Evolutionary conservation across 2,113 vertebrate species (phyloP).

Genomic region (Halichoeres trimaculatus): DNA sequence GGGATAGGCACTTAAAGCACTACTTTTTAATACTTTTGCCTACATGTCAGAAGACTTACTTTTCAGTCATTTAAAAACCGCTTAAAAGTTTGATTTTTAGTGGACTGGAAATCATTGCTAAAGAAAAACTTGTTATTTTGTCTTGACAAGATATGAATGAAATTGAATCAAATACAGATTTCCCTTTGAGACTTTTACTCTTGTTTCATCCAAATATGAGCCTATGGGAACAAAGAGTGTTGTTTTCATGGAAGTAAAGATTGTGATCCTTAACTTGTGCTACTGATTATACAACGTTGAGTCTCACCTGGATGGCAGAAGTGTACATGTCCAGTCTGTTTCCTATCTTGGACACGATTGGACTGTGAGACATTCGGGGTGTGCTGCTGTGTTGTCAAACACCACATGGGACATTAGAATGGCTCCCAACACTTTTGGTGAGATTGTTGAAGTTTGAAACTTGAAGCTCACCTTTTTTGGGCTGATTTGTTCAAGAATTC

Average conservation of each 20-base stretch:
- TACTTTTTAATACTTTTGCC: neutral
- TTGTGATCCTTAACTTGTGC: neutral
- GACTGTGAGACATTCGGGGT: constrained; percentile 86
- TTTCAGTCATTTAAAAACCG: too few relatives aligned
- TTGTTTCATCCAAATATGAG: too few relatives aligned
- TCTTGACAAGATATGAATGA: too few relatives aligned
- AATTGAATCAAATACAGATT: too few relatives aligned
- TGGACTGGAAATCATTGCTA: too few relatives aligned
- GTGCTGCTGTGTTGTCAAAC: constrained; percentile 72
- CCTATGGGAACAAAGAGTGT: too few relatives aligned
- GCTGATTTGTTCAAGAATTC: constrained; percentile 95
- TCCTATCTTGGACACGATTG: constrained; percentile 93
- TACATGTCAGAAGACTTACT: neutral
- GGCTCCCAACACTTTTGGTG: neutral
- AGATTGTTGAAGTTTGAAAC: too few relatives aligned
- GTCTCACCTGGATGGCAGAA: constrained; percentile 91
- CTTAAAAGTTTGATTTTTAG: too few relatives aligned
- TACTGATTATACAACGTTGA: neutral
- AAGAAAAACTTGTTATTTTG: too few relatives aligned
- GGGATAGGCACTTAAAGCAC: neutral
- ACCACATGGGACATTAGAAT: neutral
- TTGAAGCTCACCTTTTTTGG: constrained; percentile 90
- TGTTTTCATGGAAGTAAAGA: neutral
- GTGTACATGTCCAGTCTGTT: constrained; percentile 94
- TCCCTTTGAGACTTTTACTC: too few relatives aligned